Base-by-base conservation (phyloP, 2,888 invertebrate species). In the Lypha dubia region DNA sequence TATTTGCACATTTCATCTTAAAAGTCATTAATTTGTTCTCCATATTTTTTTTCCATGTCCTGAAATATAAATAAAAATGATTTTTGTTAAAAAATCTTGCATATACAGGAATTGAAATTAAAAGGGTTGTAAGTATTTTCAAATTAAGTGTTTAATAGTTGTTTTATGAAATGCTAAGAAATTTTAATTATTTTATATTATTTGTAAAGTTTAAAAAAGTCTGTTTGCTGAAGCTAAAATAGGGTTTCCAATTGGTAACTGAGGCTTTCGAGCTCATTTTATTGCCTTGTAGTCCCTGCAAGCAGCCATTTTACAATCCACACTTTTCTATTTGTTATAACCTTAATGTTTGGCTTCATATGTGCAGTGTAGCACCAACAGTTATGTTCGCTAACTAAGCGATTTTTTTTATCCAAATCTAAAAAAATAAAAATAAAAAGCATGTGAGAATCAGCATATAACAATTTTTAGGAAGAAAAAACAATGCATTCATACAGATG, bases 11-110 rank as follows among this genome's bases (percentile, higher is more conserved):
- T 65, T 79, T 46, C 84, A 81, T 79, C 74, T 81, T 84, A 65
- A 80, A 81, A 84, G 77, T 74, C 81, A 84, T 81, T 84, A 84
- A 84, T 86, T 84, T 81, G 75, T 58, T 62, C 58, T 51, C 24
- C 15, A 35, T 28, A 65, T 71, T 70, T 63, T 73, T 44, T 58
- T 58, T 58, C 17, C 44, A 60, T 70, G 15, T 17, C 51, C 44
- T 53, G n/a, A 53, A 44, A 32, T 56, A 51, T 17, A 20, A 22
- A 41, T 58, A 76, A 79, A 73, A 76, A 73, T 70, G 9, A n/a
- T 22, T n/a, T 82, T 63, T 22, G 2, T 49, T 63, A 11, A n/a
- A n/a, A n/a, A n/a, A 38, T 70, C 49, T 46, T n/a, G 8, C 15
- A 17, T 49, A 51, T 46, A 44, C 11, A 11, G 9, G 41, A 28